Evolutionary conservation across 2,888 invertebrate genomes (phyloP).

Genomic region (Tanytarsus gracilentus): DNA sequence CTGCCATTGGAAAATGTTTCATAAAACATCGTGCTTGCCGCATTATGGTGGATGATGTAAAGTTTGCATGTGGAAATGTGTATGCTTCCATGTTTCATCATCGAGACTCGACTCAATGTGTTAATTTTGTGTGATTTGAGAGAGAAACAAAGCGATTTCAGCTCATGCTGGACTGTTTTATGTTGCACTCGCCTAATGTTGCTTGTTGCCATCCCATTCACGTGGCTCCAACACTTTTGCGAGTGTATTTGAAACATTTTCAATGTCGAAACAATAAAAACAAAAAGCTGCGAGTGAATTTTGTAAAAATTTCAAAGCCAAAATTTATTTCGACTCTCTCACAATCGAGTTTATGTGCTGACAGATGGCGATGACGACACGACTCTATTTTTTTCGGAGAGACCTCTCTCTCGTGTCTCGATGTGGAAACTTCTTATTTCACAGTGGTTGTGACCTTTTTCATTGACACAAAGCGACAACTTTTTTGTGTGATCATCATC

Average conservation of each 20-base stretch:
- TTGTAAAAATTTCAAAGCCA: constrained; percentile 3
- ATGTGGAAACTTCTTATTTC: background rate
- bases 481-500: background rate
- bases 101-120: no score
- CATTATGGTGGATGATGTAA: constrained; percentile 1
- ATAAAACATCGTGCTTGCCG: constrained; percentile 14
- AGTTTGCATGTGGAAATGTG: background rate
- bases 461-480: background rate
- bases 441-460: background rate
- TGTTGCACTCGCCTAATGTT: background rate
- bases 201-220: background rate
- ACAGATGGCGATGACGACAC: background rate
- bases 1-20: background rate
- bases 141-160: background rate
- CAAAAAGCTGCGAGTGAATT: background rate
- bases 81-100: background rate
- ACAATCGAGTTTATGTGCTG: background rate
- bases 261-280: background rate
- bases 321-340: no score
- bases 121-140: background rate
- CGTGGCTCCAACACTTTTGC: background rate
- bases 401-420: background rate
- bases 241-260: background rate
- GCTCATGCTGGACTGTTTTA: background rate
- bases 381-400: background rate